Conservation (phyloP, 2,113 vertebrate species). For the Seriola quinqueradiata region DNA sequence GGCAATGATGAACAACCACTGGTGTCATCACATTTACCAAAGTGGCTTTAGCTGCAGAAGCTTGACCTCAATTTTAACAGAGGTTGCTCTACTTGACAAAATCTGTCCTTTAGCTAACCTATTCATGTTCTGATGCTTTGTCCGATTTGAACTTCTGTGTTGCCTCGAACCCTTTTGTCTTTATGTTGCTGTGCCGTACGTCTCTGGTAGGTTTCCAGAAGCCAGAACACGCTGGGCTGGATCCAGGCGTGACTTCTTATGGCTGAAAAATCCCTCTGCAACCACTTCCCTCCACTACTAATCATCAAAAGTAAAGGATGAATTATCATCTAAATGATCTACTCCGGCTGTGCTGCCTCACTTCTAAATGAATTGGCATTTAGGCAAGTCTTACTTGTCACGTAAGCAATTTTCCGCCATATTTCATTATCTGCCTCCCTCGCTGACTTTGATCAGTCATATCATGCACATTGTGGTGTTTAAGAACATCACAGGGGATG, state of each 20-base stretch:
- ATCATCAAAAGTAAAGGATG: background rate
- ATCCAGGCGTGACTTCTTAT: background rate
- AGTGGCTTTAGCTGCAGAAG: background rate
- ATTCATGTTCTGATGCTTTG: constrained; percentile 3
- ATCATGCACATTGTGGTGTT: constrained; percentile 27
- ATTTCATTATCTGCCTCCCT: constrained; percentile 32
- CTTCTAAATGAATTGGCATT: constrained; percentile 30
- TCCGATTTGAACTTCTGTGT: background rate
- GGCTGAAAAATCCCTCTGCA: background rate
- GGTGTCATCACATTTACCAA: constrained; percentile 31
- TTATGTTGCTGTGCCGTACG: background rate
- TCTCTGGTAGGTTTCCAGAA: background rate
- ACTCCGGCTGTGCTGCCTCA: background rate
- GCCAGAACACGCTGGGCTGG: background rate
- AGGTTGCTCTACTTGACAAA: constrained; percentile 14
- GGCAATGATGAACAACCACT: constrained; percentile 10
- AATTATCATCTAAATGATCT: constrained; percentile 40
- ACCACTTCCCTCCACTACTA: background rate
- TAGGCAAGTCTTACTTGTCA: constrained; percentile 13
- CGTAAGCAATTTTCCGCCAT: constrained; percentile 28
- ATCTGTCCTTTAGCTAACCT: constrained; percentile 18
- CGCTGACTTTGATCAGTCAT: constrained; percentile 42
- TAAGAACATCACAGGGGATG: constrained; percentile 27
- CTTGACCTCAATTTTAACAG: constrained; percentile 50
- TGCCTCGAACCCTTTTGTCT: background rate